Percentiles rank a stretch among this genome's conserved stretches.
Evolutionary conservation across 2,113 vertebrate species (phyloP).

Genomic region (Tragelaphus scriptus): DNA sequence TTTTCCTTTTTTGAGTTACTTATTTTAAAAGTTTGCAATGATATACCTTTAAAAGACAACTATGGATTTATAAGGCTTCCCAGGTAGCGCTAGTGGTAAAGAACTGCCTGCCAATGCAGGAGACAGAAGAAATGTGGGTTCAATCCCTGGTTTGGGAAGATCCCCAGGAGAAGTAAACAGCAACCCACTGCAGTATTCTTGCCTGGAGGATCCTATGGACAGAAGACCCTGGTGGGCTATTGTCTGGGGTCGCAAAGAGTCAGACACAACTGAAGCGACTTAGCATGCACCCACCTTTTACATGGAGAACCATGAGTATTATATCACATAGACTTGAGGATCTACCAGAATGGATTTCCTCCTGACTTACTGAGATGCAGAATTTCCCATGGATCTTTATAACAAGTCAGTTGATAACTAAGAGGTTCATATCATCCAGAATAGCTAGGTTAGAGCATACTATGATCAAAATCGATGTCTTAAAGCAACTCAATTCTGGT

Average conservation of each 20-base stretch:
- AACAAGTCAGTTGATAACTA: neutral
- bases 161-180: neutral
- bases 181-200: neutral
- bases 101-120: neutral
- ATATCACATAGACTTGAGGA: neutral
- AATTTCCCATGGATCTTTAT: neutral
- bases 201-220: neutral
- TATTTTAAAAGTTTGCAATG: slow-evolving; percentile 33
- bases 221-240: neutral
- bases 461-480: neutral
- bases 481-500: neutral
- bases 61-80: neutral
- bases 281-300: neutral
- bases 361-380: neutral
- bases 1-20: neutral
- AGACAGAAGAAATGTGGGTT: neutral
- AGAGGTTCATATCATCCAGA: neutral
- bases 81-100: neutral
- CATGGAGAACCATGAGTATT: neutral
- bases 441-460: neutral
- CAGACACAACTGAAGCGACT: neutral
- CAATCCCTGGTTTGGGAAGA: neutral
- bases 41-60: neutral
- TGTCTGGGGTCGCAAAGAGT: neutral
- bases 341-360: neutral